Evolutionary conservation across 1,140 invertebrate genomes (phyloP), one percentile per base, ranked within the genome.

Genomic region (Tetramorium simillimum): DNA sequence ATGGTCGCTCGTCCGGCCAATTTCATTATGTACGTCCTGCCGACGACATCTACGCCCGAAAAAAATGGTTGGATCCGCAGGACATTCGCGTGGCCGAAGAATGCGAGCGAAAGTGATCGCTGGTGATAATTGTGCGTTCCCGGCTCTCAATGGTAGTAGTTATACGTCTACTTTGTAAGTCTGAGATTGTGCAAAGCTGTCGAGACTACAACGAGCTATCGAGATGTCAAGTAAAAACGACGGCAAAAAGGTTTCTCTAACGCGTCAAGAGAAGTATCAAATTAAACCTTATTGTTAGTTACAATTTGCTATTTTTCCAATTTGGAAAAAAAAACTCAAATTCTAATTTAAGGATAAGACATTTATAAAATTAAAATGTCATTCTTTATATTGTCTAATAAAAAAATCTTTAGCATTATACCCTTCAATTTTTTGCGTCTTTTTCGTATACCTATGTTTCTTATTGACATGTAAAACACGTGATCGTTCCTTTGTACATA

Each of bases 21-120:
- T 90, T 90, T 90, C 89, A 90, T 90, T 90, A 90, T 87, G 80
- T 90, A 88, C 89, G 86, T 90, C 86, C 89, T 78, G 80, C 56
- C 89, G 81, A 56, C 76, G 86, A 77, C 86, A 82, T 82, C 86
- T 85, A 81, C 70, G 69, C 18, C 40, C 51, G 53, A 62, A 84
- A 84, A 81, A 84, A 84, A 58, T 84, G 18, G 53, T 60, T 14
- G 24, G n/a, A 24, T 49, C 40, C 80, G 40, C 40, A 40, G 67
- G 67, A 21, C 10, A 75, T 84, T 49, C 24, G 80, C 62, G 67
- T 33, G 53, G 3, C 9, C 53, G 14, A 58, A 58, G 78, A 82
- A 82, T 72, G 53, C 28, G 9, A 82, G 40, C 40, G 67, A 75
- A 60, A 84, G 56, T 75, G 69, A 84, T 84, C 14, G 40, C n/a